These are phyloP conservation scores for Eupeodes latifasciatus DNA, from an alignment of 2,888 invertebrate genomes.

Conservation along the genomic window DNA sequence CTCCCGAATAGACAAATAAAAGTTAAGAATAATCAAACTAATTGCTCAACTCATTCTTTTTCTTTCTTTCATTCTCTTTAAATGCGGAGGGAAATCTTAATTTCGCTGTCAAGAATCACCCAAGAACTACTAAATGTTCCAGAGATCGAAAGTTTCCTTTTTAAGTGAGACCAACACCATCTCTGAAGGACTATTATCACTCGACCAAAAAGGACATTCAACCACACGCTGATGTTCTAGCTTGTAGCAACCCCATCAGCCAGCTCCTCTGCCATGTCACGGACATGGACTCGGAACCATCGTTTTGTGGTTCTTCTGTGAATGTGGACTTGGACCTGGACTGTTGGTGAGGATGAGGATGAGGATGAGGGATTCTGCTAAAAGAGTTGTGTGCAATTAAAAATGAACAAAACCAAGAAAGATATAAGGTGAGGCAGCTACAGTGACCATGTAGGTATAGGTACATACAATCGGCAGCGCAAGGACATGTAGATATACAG, in stretches of 20 bases:
- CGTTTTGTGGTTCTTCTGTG: not conserved
- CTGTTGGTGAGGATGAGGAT: no score
- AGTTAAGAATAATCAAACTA: not conserved
- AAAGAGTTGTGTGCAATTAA: slow-evolving; percentile 68
- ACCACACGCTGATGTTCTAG: slow-evolving; percentile 26
- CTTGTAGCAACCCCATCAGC: not conserved
- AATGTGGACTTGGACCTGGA: not conserved
- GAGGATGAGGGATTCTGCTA: not conserved
- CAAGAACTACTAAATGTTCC: slow-evolving; percentile 6
- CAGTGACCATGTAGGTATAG: not conserved
- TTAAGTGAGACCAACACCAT: slow-evolving; percentile 48
- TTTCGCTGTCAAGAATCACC: slow-evolving; percentile 46
- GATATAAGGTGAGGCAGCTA: slow-evolving; percentile 7
- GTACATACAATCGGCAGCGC: slow-evolving; percentile 40
- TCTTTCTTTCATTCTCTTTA: not conserved
- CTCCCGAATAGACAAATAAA: not conserved
- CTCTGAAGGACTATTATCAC: slow-evolving; percentile 57
- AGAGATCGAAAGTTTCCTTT: slow-evolving; percentile 44
- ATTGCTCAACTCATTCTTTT: not conserved
- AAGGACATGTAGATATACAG: slow-evolving; percentile 51
- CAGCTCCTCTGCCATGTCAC: slow-evolving; percentile 24
- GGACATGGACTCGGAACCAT: slow-evolving; percentile 29
- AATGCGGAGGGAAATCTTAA: slow-evolving; percentile 48
- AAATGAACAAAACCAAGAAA: slow-evolving; percentile 55
- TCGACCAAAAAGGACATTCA: slow-evolving; percentile 43